Evolutionary conservation across 2,797 vertebrate genomes (phyloP).

Genomic region (Natrix natrix): DNA sequence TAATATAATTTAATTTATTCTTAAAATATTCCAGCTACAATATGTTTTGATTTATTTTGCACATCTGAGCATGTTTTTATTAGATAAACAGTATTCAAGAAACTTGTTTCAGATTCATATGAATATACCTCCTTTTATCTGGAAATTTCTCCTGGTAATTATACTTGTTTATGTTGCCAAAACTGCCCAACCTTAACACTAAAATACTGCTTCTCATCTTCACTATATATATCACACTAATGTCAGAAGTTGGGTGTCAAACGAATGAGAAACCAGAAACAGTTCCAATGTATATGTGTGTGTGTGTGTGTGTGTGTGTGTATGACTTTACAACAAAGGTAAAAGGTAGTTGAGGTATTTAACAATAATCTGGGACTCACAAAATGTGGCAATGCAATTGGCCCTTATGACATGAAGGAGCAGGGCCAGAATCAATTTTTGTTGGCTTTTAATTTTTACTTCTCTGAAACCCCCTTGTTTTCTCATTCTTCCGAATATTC

Average conservation of each 20-base stretch:
- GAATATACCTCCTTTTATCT: not conserved
- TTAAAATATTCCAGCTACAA: conserved; percentile 30
- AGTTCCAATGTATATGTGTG: not conserved
- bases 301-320: not conserved
- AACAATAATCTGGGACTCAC: conserved; percentile 26
- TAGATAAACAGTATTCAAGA: conserved; percentile 23
- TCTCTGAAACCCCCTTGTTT: not conserved
- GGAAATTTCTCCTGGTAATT: not conserved
- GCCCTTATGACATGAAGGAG: not conserved
- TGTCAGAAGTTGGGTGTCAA: conserved; percentile 2
- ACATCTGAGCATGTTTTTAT: conserved; percentile 17
- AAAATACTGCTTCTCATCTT: not conserved
- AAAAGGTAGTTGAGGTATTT: conserved; percentile 15
- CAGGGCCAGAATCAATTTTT: not conserved
- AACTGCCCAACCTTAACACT: conserved; percentile 1
- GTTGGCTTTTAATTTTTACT: not conserved
- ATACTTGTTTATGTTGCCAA: not conserved
- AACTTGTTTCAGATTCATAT: not conserved
- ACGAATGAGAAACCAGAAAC: not conserved
- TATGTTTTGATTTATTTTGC: conserved; percentile 20
- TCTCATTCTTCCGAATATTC: not conserved
- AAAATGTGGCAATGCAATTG: not conserved
- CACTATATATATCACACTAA: not conserved
- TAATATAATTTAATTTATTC: conserved; percentile 9
- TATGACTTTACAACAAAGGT: not conserved